Base-by-base conservation (phyloP, 1,140 invertebrate genomes). In the Ruditapes philippinarum region DNA sequence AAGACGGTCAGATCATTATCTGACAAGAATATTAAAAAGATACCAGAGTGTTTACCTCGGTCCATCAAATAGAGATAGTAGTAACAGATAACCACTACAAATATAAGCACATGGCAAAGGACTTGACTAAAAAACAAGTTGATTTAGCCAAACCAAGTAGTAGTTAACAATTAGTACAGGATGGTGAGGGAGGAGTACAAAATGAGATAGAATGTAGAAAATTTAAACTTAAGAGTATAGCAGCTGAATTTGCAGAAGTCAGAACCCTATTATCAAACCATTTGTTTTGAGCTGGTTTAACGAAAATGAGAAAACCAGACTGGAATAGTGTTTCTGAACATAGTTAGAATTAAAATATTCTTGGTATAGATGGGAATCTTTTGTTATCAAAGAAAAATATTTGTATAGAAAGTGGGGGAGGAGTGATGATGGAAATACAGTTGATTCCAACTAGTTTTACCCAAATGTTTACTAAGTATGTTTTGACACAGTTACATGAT, bases 381-480 rank as follows among this genome's bases (percentile, higher is more conserved):
- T 70, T 17, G 1, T 22, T 22, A 7, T 70, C 9, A 38, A 70
- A 38, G 65, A 70, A 14, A 40, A 70, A 33, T 1, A 0, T 9
- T 14, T 74, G 70, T 74, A 74, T 22, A 5, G 70, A 42, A 74
- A 74, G 25, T 40, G 4, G 36, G 70, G 42, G 25, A 38, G 42
- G 25, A 62, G 22, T 74, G 70, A 74, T 74, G 70, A 42, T 42
- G 70, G 42, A 74, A 45, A 74, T 40, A 17, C 42, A 45, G 22
- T 45, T 1, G 70, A 74, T 74, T 25, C 12, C 38, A 74, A 74
- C 38, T 42, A 42, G 42, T 45, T 12, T 7, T 42, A 45, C 70
- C 70, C 5, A 74, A 40, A 28, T 74, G 70, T n/a, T 74, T 0
- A 45, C 38, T 9, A 40, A 19, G 25, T 74, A 5, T 40, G 28